Percentiles rank a stretch among this genome's conserved stretches.
Evolutionary conservation across 1,140 invertebrate species (phyloP).

Genomic region (Bombus terrestris): DNA sequence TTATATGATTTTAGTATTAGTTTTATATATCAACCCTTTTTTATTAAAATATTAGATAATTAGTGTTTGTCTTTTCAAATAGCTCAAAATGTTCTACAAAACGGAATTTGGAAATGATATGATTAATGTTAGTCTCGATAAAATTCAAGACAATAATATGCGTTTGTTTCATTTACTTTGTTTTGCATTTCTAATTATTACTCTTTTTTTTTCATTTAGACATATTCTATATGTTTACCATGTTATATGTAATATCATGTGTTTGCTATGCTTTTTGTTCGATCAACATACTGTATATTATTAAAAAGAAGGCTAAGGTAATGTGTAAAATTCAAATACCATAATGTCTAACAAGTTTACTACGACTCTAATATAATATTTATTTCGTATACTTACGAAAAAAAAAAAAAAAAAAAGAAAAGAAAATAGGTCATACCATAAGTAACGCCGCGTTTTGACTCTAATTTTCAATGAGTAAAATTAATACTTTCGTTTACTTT

Average conservation of each 20-base stretch:
- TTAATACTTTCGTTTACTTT: too few relatives aligned
- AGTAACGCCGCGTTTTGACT: too few relatives aligned
- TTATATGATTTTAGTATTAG: not conserved
- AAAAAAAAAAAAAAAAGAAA: too few relatives aligned
- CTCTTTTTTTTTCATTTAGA: conserved; percentile 14
- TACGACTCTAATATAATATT: not conserved
- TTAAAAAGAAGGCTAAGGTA: not conserved
- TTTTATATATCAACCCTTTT: conserved; percentile 1
- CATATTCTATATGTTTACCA: not conserved
- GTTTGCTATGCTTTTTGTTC: conserved; percentile 24
- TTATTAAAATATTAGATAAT: not conserved
- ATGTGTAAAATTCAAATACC: not conserved
- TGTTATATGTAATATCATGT: conserved; percentile 8
- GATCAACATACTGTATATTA: not conserved
- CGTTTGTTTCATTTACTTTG: conserved; percentile 5
- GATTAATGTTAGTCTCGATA: conserved; percentile 24
- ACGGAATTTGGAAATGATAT: not conserved
- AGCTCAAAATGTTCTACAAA: not conserved
- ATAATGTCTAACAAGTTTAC: conserved; percentile 17
- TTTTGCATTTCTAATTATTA: not conserved
- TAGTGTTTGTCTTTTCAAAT: not conserved
- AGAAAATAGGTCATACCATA: too few relatives aligned
- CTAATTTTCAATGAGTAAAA: too few relatives aligned
- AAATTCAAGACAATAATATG: conserved; percentile 24
- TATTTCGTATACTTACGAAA: not conserved